Percentiles rank a stretch among this genome's conserved stretches.
phyloP scores from a whole-genome alignment of 2,888 invertebrate genomes.

The Megaustenia siamemsis region DNA sequence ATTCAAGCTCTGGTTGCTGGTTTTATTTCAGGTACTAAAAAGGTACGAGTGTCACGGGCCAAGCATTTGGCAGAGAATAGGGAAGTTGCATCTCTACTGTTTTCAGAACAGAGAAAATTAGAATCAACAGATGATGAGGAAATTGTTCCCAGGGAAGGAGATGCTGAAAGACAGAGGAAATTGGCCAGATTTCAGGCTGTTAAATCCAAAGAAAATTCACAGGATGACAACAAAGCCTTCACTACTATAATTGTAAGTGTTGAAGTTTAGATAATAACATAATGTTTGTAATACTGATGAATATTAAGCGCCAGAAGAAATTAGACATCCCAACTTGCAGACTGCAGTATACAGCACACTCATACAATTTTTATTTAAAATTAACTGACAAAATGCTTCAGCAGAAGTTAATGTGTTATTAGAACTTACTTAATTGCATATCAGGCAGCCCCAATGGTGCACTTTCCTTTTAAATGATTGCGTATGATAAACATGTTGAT shows the following conservation, averaged over 20 bases:
- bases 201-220: slow-evolving; percentile 67
- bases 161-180: slow-evolving; percentile 76
- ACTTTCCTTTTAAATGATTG: too few relatives aligned
- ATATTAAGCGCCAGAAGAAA: too few relatives aligned
- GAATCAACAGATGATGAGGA: slow-evolving; percentile 61
- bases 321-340: too few relatives aligned
- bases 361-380: too few relatives aligned
- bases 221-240: slow-evolving; percentile 55
- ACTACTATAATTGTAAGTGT: slow-evolving; percentile 68
- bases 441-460: too few relatives aligned
- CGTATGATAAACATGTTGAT: too few relatives aligned
- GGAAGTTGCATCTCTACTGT: slow-evolving; percentile 76
- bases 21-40: slow-evolving; percentile 63
- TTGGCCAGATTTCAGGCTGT: slow-evolving; percentile 79
- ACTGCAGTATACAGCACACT: too few relatives aligned
- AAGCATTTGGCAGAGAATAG: slow-evolving; percentile 76
- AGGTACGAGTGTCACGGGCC: slow-evolving; percentile 69
- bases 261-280: background rate
- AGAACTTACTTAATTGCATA: too few relatives aligned
- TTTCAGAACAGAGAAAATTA: slow-evolving; percentile 63
- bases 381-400: too few relatives aligned
- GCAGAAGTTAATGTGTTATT: too few relatives aligned
- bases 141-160: slow-evolving; percentile 64
- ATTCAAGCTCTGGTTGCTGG: background rate
- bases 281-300: too few relatives aligned